A percentile compares a stretch with the other conserved stretches of the same genome.
Evolutionary conservation across 2,797 vertebrate species (phyloP).

Genomic region (Xerus rutilus): DNA sequence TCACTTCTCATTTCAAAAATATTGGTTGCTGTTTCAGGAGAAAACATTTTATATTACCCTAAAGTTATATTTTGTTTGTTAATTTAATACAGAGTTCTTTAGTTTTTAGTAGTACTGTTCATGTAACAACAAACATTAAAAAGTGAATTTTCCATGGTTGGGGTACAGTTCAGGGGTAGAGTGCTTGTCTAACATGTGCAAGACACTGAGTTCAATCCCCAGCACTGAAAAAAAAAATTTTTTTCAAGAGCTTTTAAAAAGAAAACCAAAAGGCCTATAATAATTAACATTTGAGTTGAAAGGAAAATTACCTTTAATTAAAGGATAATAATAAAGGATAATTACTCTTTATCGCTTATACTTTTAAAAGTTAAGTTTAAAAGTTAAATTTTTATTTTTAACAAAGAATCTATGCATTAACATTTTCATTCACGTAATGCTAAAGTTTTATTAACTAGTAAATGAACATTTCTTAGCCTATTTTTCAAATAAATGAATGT

Average conservation of each 20-base stretch:
- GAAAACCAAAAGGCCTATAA: background rate
- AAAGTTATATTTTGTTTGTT: background rate
- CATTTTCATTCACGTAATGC: background rate
- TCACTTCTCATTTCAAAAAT: conserved; percentile 37
- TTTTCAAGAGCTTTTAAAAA: background rate
- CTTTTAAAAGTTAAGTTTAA: background rate
- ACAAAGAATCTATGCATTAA: background rate
- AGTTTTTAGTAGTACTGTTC: background rate
- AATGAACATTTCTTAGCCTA: background rate
- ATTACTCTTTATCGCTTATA: background rate
- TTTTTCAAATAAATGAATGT: background rate
- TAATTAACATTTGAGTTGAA: background rate
- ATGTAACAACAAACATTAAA: background rate
- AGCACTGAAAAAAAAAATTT: background rate
- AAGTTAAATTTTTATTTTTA: background rate
- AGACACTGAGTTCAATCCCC: background rate
- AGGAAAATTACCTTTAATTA: background rate
- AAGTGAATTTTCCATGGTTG: background rate
- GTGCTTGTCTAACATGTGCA: background rate
- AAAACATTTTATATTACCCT: background rate
- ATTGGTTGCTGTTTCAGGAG: background rate
- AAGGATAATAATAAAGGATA: too few relatives aligned
- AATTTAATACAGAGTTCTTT: background rate
- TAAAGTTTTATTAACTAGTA: background rate
- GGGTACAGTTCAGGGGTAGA: background rate